Conservation (phyloP, 2,113 vertebrate genomes). For the Bothrops jararaca region DNA sequence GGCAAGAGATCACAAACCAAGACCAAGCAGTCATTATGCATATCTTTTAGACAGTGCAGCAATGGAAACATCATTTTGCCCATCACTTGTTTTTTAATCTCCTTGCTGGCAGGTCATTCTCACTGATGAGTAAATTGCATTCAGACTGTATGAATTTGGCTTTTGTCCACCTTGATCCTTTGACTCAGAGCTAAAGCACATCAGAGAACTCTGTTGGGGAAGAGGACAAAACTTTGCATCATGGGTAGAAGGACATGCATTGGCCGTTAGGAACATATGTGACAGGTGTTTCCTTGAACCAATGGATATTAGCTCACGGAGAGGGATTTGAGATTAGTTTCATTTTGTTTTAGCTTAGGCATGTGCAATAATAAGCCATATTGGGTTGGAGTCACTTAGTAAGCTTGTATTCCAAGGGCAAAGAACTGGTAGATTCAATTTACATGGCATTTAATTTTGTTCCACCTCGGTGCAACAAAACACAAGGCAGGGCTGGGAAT, state of each 20-base stretch:
- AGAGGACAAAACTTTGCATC: slow-evolving; percentile 40
- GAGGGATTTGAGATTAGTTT: slow-evolving; percentile 33
- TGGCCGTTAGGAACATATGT: slow-evolving; percentile 54
- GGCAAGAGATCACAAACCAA: slow-evolving; percentile 70
- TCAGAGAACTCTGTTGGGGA: not conserved
- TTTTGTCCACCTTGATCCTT: slow-evolving; percentile 46
- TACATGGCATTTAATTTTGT: not conserved
- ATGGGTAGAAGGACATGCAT: slow-evolving; percentile 50
- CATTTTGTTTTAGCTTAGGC: slow-evolving; percentile 10
- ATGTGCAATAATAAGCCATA: not conserved
- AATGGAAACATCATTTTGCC: slow-evolving; percentile 52
- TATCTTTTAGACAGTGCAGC: slow-evolving; percentile 58
- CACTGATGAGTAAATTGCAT: slow-evolving; percentile 45
- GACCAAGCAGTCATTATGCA: slow-evolving; percentile 60
- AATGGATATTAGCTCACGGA: slow-evolving; percentile 42
- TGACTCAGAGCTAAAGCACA: slow-evolving; percentile 37
- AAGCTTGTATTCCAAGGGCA: not conserved
- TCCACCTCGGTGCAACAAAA: not conserved
- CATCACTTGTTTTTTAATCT: slow-evolving; percentile 36
- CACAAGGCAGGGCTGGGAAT: not conserved
- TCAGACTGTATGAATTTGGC: slow-evolving; percentile 35
- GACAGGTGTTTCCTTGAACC: slow-evolving; percentile 50
- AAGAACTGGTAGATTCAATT: not conserved
- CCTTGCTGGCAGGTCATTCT: slow-evolving; percentile 44
- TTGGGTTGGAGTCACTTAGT: not conserved